phyloP scores from a whole-genome alignment of 2,113 vertebrate genomes.

The Holacanthus passer region DNA sequence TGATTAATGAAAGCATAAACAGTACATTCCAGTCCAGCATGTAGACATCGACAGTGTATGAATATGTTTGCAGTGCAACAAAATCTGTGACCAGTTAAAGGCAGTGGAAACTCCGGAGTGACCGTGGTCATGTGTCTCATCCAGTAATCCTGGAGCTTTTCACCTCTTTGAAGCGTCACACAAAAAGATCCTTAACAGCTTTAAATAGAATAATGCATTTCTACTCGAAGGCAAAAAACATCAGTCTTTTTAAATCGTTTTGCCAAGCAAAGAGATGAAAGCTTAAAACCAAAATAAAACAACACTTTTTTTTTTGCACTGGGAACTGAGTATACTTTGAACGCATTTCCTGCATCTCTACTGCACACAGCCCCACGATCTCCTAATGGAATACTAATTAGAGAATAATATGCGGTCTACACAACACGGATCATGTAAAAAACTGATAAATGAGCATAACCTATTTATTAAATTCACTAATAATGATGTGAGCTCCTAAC shows the following conservation, averaged over 20 bases:
- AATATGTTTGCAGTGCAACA: background rate
- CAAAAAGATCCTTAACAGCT: conserved; percentile 12
- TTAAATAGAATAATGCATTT: conserved; percentile 25
- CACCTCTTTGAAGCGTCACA: background rate
- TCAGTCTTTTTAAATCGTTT: background rate
- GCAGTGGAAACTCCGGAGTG: background rate
- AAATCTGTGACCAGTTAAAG: background rate
- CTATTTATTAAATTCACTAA: background rate
- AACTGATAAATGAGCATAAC: background rate
- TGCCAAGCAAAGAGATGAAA: background rate
- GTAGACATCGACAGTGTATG: background rate
- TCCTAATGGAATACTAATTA: conserved; percentile 25
- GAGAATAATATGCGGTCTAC: background rate
- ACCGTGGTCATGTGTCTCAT: background rate
- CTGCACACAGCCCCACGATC: background rate
- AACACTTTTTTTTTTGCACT: background rate
- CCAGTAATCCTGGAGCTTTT: background rate
- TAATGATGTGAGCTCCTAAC: background rate
- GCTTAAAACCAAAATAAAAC: conserved; percentile 11
- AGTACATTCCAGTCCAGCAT: background rate
- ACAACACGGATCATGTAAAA: background rate
- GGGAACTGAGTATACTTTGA: background rate
- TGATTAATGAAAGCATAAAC: background rate
- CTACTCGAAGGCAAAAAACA: conserved; percentile 20
- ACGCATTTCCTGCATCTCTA: background rate